Conservation (phyloP, 2,113 vertebrate genomes). For the Saccopteryx leptura region DNA sequence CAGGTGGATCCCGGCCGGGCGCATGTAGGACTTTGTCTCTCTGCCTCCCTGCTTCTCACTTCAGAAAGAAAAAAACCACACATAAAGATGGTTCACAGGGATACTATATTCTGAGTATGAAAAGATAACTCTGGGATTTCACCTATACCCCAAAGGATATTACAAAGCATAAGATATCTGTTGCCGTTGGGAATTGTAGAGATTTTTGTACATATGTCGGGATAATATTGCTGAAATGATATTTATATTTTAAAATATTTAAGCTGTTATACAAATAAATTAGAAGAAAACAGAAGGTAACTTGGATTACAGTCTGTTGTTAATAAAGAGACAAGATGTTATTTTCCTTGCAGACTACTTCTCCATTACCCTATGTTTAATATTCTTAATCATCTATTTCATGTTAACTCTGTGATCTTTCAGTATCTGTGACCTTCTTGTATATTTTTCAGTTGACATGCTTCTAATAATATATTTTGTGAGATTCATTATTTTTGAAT, state of each 20-base stretch:
- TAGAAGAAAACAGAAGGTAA: neutral
- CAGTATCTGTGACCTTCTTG: neutral
- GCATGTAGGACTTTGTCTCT: too few relatives aligned
- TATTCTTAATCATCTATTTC: conserved; percentile 77
- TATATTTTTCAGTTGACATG: neutral
- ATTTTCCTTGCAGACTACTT: neutral
- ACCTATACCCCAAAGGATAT: neutral
- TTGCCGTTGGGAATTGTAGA: neutral
- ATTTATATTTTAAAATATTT: neutral
- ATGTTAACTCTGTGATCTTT: neutral
- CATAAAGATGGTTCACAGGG: neutral
- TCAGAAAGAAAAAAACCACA: too few relatives aligned
- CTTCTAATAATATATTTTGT: neutral
- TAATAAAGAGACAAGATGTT: neutral
- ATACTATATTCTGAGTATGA: neutral
- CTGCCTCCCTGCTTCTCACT: too few relatives aligned
- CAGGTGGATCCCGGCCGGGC: too few relatives aligned
- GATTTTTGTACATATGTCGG: neutral
- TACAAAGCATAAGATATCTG: neutral
- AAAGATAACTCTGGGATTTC: neutral
- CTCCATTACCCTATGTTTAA: neutral
- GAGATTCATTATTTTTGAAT: neutral
- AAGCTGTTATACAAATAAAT: neutral
- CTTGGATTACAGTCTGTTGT: neutral
- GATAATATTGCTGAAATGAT: neutral